A percentile compares a stretch with the other conserved stretches of the same genome.
Conservation (phyloP, 2,888 invertebrate genomes). For the Mesopsocus fuscifrons region DNA sequence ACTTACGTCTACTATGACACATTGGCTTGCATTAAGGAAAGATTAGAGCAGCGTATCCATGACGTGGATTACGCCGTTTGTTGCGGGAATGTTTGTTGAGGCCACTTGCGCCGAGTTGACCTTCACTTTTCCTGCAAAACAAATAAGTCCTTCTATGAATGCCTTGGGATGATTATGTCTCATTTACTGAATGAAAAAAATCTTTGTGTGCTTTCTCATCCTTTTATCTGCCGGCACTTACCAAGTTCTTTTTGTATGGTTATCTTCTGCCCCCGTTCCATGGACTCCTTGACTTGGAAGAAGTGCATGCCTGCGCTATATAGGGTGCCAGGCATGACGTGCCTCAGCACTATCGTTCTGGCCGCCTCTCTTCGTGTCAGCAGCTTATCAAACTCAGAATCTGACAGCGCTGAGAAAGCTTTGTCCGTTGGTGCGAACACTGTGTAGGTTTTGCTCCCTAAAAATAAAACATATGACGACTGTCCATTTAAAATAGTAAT, state of each 20-base stretch:
- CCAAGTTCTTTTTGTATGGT: constrained; percentile 64
- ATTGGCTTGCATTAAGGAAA: constrained; percentile 11
- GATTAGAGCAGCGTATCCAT: constrained; percentile 45
- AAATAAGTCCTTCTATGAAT: constrained; percentile 6
- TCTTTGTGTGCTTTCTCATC: too few relatives aligned
- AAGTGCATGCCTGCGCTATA: constrained; percentile 77
- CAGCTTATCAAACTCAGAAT: constrained; percentile 37
- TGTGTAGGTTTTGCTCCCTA: constrained; percentile 66
- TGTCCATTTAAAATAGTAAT: background rate
- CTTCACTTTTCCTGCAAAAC: constrained; percentile 53
- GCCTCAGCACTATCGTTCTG: constrained; percentile 52
- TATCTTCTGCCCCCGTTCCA: constrained; percentile 52
- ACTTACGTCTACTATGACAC: background rate
- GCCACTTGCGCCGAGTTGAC: constrained; percentile 65
- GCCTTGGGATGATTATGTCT: background rate
- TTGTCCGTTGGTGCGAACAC: constrained; percentile 70
- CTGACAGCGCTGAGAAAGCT: constrained; percentile 48
- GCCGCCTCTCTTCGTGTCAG: constrained; percentile 41
- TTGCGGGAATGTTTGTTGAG: constrained; percentile 71
- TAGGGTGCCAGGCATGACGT: constrained; percentile 55
- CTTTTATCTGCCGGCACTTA: too few relatives aligned
- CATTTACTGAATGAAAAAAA: background rate
- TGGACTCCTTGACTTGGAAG: constrained; percentile 64
- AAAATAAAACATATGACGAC: constrained; percentile 16
- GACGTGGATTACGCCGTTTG: constrained; percentile 75